Evolutionary conservation across 2,113 vertebrate species (phyloP), one percentile per base, ranked within the genome.

Genomic region (Tachysurus fulvidraco): DNA sequence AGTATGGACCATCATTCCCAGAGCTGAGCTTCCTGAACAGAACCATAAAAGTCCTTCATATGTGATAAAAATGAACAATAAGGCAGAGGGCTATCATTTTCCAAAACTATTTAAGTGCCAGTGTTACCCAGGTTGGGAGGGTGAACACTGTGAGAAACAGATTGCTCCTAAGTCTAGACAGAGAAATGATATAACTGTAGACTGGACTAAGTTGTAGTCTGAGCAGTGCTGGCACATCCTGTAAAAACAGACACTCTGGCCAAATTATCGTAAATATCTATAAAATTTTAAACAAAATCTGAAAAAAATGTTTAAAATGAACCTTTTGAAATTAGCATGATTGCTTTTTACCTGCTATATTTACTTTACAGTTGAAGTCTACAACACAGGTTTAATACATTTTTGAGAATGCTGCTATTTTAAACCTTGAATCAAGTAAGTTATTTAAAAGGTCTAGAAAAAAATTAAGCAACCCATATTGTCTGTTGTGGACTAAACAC

Each of bases 121-220:
- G 85, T 96, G 95, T 88, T 96, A 91, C 83, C 88, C 89, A 23
- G 94, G 94, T 0, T 96, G 95, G 95, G 77, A 5, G 0, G 95
- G 95, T 0, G 41, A 92, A n/a, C 91, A 60, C 77, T 96, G 95
- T 86, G 65, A 87, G 80, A 83, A 88, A 23, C 74, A 19, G 44
- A 50, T 30, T 5, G 28, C 41, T 85, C 17, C 2, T 8, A 77
- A 87, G 25, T 2, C 6, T 52, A 9, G 41, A 36, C 23, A 78
- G 23, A 78, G 54, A 57, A 74, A 50, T 4, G 6, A 50, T 25
- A 21, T 41, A 5, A 46, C 41, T 71, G 30, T 10, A 46, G 21
- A 30, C 65, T 36, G 65, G n/a, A 67, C 1, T 36, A 13, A 67
- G 28, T 67, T 67, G 5, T 30, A 30, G 28, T 30, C 13, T 30